Percentiles rank a stretch among this genome's conserved stretches.
Evolutionary conservation across 1,140 invertebrate species (phyloP).

Genomic region (Acyrthosiphon pisum): DNA sequence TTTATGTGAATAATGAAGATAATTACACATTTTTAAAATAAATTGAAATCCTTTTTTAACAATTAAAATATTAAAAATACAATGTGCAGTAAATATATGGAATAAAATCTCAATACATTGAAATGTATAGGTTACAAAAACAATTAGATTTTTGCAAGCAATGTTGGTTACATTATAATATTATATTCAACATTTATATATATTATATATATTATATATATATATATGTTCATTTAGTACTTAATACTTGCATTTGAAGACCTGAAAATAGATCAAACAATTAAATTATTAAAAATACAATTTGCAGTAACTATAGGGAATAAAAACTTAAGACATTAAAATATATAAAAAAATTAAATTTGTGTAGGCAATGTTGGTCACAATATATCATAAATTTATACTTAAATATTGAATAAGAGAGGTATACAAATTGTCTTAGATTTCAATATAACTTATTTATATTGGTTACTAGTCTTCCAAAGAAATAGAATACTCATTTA

Average conservation of each 20-base stretch:
- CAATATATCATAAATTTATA: not conserved
- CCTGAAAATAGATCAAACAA: too few species aligned
- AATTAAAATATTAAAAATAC: not conserved
- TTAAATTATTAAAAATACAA: too few species aligned
- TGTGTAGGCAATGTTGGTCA: not conserved
- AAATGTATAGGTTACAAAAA: too few species aligned
- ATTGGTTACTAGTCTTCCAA: slow-evolving; percentile 55
- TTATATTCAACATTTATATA: too few species aligned
- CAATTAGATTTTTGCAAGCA: too few species aligned
- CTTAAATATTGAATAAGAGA: not conserved
- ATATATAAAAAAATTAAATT: not conserved
- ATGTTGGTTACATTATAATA: too few species aligned
- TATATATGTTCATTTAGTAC: too few species aligned
- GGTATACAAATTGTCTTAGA: not conserved
- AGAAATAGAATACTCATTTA: slow-evolving; percentile 40
- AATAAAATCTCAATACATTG: too few species aligned
- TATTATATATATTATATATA: too few species aligned
- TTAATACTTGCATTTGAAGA: too few species aligned
- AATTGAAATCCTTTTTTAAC: not conserved
- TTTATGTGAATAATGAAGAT: not conserved
- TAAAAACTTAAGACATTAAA: not conserved
- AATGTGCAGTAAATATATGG: not conserved
- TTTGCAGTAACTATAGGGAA: too few species aligned
- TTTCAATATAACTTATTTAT: not conserved
- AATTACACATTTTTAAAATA: not conserved